Percentiles rank a stretch among this genome's conserved stretches.
These are phyloP conservation scores for Sinella curviseta DNA, from an alignment of 1,140 invertebrate genomes.

Conservation along the genomic window DNA sequence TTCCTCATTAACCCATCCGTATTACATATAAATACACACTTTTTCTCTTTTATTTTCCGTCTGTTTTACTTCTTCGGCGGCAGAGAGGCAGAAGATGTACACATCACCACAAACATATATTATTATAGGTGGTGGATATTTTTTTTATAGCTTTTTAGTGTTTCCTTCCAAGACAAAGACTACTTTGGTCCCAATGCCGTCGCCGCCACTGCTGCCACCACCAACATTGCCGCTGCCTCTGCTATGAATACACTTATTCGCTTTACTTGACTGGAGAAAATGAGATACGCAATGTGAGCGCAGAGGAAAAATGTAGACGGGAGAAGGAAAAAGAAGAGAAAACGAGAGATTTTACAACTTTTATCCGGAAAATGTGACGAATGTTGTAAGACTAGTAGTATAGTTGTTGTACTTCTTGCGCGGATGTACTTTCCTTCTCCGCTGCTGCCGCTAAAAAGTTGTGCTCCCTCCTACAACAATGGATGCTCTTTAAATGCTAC, in stretches of 20 bases:
- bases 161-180: not conserved
- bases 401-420: not conserved
- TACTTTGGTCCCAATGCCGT: too few relatives aligned
- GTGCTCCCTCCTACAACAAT: not conserved
- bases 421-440: not conserved
- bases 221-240: not conserved
- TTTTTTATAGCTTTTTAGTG: too few relatives aligned
- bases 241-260: not conserved
- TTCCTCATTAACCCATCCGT: slow-evolving; percentile 22
- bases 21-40: not conserved
- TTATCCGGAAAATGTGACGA: slow-evolving; percentile 25
- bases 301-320: not conserved
- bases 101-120: not conserved
- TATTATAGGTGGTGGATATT: too few relatives aligned
- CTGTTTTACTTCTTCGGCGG: not conserved
- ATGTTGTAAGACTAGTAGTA: not conserved
- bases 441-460: not conserved
- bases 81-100: too few relatives aligned
- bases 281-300: slow-evolving; percentile 2
- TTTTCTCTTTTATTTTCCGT: not conserved
- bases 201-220: too few relatives aligned
- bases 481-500: slow-evolving; percentile 14
- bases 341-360: slow-evolving; percentile 15
- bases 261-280: not conserved
- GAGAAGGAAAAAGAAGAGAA: not conserved